Percentiles rank a stretch among this genome's conserved stretches.
phyloP scores from a whole-genome alignment of 2,797 vertebrate species.

The Orestias chungarensis region DNA sequence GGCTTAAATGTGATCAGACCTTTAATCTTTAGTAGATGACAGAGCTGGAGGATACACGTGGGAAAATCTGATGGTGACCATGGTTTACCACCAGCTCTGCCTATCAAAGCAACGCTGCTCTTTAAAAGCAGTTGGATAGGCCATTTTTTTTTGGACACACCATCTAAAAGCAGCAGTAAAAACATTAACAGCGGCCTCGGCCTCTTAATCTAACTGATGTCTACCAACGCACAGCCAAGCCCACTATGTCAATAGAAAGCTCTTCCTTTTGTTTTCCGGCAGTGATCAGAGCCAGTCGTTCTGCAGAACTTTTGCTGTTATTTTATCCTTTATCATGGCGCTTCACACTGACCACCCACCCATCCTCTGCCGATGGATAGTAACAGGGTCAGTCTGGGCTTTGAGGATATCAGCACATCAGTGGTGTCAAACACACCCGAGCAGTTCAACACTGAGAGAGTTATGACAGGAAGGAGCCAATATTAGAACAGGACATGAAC shows the following conservation, averaged over 20 bases:
- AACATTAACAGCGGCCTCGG: slow-evolving; percentile 41
- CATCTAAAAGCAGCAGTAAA: slow-evolving; percentile 43
- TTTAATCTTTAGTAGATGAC: slow-evolving; percentile 61
- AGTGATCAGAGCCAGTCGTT: slow-evolving; percentile 31
- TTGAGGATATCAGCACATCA: slow-evolving; percentile 44
- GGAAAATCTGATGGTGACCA: slow-evolving; percentile 51
- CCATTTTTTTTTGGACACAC: slow-evolving; percentile 41
- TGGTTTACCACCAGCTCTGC: slow-evolving; percentile 44
- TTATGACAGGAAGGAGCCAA: slow-evolving; percentile 70
- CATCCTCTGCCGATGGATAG: slow-evolving; percentile 68
- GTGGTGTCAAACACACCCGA: slow-evolving; percentile 43
- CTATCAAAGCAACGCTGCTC: slow-evolving; percentile 25
- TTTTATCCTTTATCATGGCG: slow-evolving; percentile 56
- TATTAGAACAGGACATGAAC: slow-evolving; percentile 46
- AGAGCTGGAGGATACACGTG: slow-evolving; percentile 46
- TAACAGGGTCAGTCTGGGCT: slow-evolving; percentile 45
- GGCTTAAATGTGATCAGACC: slow-evolving; percentile 66
- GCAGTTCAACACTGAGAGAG: slow-evolving; percentile 56
- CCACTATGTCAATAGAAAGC: slow-evolving; percentile 64
- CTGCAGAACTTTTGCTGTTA: slow-evolving; percentile 53
- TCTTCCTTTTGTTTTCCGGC: slow-evolving; percentile 53
- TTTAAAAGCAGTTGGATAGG: slow-evolving; percentile 38
- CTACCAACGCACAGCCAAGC: slow-evolving; percentile 51
- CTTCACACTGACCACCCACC: slow-evolving; percentile 68
- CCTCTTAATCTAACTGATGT: slow-evolving; percentile 37